Conservation (phyloP, 2,888 invertebrate genomes). For the Aleiodes testaceus region DNA sequence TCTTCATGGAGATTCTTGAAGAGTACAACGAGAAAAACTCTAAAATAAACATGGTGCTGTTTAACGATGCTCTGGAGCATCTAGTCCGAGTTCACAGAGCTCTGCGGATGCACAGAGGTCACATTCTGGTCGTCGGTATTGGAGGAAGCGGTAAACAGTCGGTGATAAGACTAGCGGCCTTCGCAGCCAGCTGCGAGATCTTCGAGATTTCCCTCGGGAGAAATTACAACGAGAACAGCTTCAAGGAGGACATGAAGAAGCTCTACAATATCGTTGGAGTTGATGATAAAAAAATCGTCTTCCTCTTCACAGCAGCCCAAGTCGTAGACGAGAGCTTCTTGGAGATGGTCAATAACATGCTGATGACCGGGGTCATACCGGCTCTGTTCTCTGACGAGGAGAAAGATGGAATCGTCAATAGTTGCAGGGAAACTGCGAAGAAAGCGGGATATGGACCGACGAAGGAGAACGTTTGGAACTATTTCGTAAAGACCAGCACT, state of each 20-base stretch:
- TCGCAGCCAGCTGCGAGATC: slow-evolving; percentile 87
- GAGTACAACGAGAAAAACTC: slow-evolving; percentile 86
- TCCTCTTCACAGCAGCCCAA: slow-evolving; percentile 89
- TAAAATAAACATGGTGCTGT: slow-evolving; percentile 87
- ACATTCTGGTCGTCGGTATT: slow-evolving; percentile 89
- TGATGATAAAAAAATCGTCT: slow-evolving; percentile 85
- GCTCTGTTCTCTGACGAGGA: slow-evolving; percentile 92
- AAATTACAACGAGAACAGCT: slow-evolving; percentile 87
- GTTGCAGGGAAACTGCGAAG: slow-evolving; percentile 80
- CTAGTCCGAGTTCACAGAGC: slow-evolving; percentile 90
- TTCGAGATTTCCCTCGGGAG: slow-evolving; percentile 89
- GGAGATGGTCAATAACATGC: slow-evolving; percentile 92
- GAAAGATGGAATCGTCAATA: slow-evolving; percentile 85
- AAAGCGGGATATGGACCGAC: slow-evolving; percentile 83
- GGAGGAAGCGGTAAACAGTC: slow-evolving; percentile 93
- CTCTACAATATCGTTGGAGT: slow-evolving; percentile 86
- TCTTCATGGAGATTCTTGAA: slow-evolving; percentile 92
- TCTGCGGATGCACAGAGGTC: slow-evolving; percentile 87
- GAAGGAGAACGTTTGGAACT: slow-evolving; percentile 91
- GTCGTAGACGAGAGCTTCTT: slow-evolving; percentile 88
- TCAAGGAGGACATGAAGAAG: slow-evolving; percentile 90
- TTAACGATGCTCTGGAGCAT: slow-evolving; percentile 94
- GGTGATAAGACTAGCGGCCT: slow-evolving; percentile 85
- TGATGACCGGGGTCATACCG: slow-evolving; percentile 91
- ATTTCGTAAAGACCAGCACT: slow-evolving; percentile 84